Evolutionary conservation across 2,797 vertebrate species (phyloP), one percentile per base, ranked within the genome.

Genomic region (Poeciliopsis gracilis): DNA sequence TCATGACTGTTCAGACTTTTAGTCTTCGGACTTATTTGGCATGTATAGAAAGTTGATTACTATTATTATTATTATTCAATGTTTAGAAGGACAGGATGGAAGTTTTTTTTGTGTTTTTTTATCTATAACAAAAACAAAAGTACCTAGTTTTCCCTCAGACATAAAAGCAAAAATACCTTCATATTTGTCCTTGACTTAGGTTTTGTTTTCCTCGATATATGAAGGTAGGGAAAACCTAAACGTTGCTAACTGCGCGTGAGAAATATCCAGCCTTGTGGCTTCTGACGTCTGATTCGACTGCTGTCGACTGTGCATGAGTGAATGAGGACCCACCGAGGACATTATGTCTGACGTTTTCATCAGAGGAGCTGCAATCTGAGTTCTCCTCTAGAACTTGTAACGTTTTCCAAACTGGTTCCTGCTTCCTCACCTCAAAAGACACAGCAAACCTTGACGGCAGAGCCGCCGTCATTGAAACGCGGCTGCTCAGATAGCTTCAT

Each of bases 351-450:
- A 57, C n/a, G 33, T 16, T 16, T 25, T 61, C 47, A 77, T 73
- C 59, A 73, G 51, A 77, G 11, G 16, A 25, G 23, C 49, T 74
- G 51, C n/a, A 77, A 75, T 77, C 28, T 38, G 33, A 73, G 12
- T 43, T 78, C 75, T 51, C 28, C 30, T 74, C 43, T n/a, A 51
- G 16, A 36, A 73, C 61, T 30, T 77, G 8, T 11, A 57, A 45
- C 36, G 43, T 75, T 10, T 33, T 49, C 0, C 0, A 82, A 70
- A 46, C 57, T 2, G 51, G 49, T 61, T 25, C 43, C 72, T 43
- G 45, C 43, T 36, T 75, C 63, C 76, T 71, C 38, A 63, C 59
- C 36, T 71, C 70, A 13, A 8, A 43, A 59, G 45, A 61, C 23
- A 67, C 28, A 73, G 3, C 13, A 38, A 16, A 33, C 13, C 41